Conservation (phyloP, 1,140 invertebrate species). For the Grapholita molesta region DNA sequence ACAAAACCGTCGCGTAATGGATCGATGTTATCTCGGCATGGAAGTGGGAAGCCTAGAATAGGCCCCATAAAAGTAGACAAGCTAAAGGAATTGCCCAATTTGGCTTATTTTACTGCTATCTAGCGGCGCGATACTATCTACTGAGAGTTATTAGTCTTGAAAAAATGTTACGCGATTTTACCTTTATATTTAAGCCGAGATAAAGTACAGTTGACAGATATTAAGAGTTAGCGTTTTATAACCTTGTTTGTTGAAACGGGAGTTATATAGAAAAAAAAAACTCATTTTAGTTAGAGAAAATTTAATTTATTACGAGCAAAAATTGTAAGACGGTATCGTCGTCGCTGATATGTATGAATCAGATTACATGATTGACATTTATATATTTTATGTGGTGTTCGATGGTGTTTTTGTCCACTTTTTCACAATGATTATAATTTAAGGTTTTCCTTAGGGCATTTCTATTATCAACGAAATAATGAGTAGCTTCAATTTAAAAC, state of each 20-base stretch:
- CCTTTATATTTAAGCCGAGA: constrained; percentile 25
- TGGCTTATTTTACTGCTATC: constrained; percentile 64
- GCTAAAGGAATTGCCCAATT: constrained; percentile 54
- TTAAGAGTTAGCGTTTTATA: constrained; percentile 20
- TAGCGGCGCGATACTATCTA: constrained; percentile 45
- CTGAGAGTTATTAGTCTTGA: constrained; percentile 57
- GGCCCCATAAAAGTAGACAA: constrained; percentile 48
- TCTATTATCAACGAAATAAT: too few relatives aligned
- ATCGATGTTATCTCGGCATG: constrained; percentile 45
- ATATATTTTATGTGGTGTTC: too few relatives aligned
- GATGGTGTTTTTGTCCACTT: too few relatives aligned
- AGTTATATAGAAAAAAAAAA: constrained; percentile 1
- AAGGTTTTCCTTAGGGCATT: too few relatives aligned
- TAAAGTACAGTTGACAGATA: constrained; percentile 17
- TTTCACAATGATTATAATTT: too few relatives aligned
- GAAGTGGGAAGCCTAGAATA: constrained; percentile 42
- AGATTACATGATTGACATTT: not conserved
- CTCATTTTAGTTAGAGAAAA: not conserved
- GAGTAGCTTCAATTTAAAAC: too few relatives aligned
- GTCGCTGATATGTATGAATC: not conserved
- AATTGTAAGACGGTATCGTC: not conserved
- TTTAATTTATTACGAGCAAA: not conserved
- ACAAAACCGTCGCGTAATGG: constrained; percentile 27
- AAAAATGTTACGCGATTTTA: constrained; percentile 56
- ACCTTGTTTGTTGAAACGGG: constrained; percentile 6